Evolutionary conservation across 2,113 vertebrate species (phyloP), one percentile per base, ranked within the genome.

Genomic region (Eleginops maclovinus): DNA sequence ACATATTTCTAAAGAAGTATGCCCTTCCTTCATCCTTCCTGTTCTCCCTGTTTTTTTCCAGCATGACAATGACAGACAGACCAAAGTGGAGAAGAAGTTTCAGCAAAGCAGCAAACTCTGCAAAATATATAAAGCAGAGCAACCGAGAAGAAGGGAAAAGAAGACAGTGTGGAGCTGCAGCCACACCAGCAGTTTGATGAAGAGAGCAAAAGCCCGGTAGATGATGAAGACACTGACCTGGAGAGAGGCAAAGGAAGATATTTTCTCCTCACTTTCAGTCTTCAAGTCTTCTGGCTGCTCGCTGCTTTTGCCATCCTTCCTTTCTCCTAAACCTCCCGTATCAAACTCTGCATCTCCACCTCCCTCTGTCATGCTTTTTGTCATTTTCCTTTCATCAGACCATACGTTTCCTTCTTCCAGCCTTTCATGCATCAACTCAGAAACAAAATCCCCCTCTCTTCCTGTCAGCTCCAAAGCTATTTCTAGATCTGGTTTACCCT

Each of bases 141-240:
- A 50, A 51, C 13, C 19, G 14, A 10, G 15, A 2, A 15, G 22
- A 43, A 41, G 11, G 44, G 26, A 13, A 4, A 66, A 19, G 60
- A 60, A 26, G 47, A 56, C 12, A 15, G 24, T 8, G 73, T 51
- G 50, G 54, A 68, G 74, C 54, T 47, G 70, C 10, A 70, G 73
- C 59, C 46, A 63, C n/a, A 14, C 40, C 59, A 87, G 63, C 73
- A 72, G 67, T 65, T 40, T 44, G 59, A 7, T 41, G 76, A 46
- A 21, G 36, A 28, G 51, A 13, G 41, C 19, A 28, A 63, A 8
- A 7, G 62, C 36, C 70, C 16, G 69, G 36, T 70, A 15, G 72
- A 26, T 49, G n/a, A 44, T 8, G 83, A 46, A 11, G 41, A 19
- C 55, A 87, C 92, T 92, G 89, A 93, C 93, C 93, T 93, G 91